These are phyloP conservation scores for Nicator chloris DNA, from an alignment of 2,113 vertebrate genomes.

Conservation along the genomic window DNA sequence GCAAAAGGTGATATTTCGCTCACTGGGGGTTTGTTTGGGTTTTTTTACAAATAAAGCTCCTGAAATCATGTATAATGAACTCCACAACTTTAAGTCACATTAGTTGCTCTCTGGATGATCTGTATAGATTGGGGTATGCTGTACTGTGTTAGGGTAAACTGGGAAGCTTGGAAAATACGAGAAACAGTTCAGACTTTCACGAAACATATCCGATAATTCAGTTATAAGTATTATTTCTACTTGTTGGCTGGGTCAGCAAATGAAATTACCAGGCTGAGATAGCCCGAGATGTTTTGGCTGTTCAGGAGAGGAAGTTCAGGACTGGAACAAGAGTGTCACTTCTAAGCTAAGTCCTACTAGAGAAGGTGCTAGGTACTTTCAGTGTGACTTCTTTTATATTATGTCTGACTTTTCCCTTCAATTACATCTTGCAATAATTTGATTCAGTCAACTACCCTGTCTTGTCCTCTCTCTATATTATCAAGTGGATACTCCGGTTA, in stretches of 20 bases:
- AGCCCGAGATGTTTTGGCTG: neutral
- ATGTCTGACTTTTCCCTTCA: neutral
- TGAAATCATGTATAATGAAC: neutral
- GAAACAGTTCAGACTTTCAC: neutral
- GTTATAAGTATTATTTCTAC: neutral
- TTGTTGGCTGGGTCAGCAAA: neutral
- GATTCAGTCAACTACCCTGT: accelerated
- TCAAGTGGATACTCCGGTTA: neutral
- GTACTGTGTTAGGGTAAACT: neutral
- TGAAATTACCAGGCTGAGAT: neutral
- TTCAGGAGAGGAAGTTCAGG: neutral
- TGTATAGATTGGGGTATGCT: neutral
- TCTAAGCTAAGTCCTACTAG: neutral
- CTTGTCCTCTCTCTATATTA: neutral
- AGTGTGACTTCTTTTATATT: neutral
- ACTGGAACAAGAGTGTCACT: neutral
- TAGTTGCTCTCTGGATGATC: neutral
- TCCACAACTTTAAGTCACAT: neutral
- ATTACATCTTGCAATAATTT: neutral
- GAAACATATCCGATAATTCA: neutral
- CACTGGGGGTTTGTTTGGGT: accelerated
- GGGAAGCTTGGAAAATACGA: neutral
- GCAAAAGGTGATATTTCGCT: neutral
- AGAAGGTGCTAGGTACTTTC: neutral
- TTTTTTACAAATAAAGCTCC: neutral